Evolutionary conservation across 2,888 invertebrate species (phyloP).

Genomic region (Andrena praecox): DNA sequence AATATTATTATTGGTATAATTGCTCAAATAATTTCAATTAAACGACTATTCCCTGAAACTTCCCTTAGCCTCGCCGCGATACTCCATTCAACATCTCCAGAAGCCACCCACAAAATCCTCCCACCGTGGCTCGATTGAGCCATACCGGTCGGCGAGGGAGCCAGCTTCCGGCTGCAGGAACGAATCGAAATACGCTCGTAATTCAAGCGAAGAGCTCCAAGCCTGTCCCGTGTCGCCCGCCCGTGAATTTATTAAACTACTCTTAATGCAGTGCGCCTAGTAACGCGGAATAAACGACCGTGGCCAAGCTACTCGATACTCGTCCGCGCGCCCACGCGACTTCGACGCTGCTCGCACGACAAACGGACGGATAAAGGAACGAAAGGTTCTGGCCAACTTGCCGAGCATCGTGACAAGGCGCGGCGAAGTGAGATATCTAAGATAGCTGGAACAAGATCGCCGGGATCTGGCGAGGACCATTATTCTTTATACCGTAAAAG

Average conservation of each 20-base stretch:
- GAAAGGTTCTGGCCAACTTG: slow-evolving; percentile 37
- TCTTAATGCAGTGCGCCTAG: slow-evolving; percentile 67
- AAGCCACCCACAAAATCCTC: background rate
- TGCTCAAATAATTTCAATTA: slow-evolving; percentile 37
- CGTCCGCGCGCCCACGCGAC: slow-evolving; percentile 68
- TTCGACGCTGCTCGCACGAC: slow-evolving; percentile 44
- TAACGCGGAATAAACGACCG: slow-evolving; percentile 69
- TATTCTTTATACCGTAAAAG: slow-evolving; percentile 73
- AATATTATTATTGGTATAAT: slow-evolving; percentile 19
- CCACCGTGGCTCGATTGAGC: slow-evolving; percentile 29
- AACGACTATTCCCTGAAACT: too few species aligned
- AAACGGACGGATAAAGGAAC: slow-evolving; percentile 20
- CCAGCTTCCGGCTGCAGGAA: slow-evolving; percentile 42
- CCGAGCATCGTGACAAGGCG: slow-evolving; percentile 49
- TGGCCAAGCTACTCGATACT: slow-evolving; percentile 68
- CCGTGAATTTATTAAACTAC: slow-evolving; percentile 68
- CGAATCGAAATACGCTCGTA: slow-evolving; percentile 51
- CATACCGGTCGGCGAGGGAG: background rate
- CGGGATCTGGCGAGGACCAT: slow-evolving; percentile 46
- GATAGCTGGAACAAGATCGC: slow-evolving; percentile 68
- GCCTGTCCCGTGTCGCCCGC: slow-evolving; percentile 52
- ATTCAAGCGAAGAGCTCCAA: slow-evolving; percentile 48
- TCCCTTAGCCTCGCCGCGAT: background rate
- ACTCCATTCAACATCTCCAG: background rate
- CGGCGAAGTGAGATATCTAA: slow-evolving; percentile 73